Conservation (phyloP, 2,113 vertebrate species). For the Parus major region DNA sequence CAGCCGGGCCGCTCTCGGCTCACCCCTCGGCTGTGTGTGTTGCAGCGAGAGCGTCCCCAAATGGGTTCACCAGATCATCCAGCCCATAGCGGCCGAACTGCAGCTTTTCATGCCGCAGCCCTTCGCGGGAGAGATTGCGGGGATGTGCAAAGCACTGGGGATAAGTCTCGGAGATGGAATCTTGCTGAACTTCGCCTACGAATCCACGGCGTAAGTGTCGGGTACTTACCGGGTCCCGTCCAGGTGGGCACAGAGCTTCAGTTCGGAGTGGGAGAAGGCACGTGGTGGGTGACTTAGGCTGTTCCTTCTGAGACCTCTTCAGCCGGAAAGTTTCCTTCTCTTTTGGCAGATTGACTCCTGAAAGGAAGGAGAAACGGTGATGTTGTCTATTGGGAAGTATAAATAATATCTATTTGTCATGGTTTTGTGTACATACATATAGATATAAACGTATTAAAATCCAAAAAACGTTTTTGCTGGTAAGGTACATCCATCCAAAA, state of each 20-base stretch:
- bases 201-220: conserved; percentile 84
- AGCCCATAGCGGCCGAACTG: conserved; percentile 64
- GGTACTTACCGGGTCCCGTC: background rate
- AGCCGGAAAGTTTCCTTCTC: rapidly evolving
- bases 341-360: rapidly evolving
- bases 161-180: conserved; percentile 77
- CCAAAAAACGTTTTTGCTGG: rapidly evolving
- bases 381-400: background rate
- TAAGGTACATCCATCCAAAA: rapidly evolving
- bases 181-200: conserved; percentile 90
- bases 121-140: conserved; percentile 82
- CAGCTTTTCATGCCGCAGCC: conserved; percentile 78
- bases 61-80: conserved; percentile 81
- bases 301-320: rapidly evolving
- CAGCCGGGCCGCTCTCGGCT: background rate
- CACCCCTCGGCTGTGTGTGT: background rate
- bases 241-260: rapidly evolving
- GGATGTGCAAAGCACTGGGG: conserved; percentile 74
- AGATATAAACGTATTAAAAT: background rate
- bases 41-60: conserved; percentile 79
- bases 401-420: rapidly evolving
- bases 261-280: rapidly evolving
- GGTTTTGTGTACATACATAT: rapidly evolving
- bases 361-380: rapidly evolving
- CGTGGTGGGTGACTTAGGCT: rapidly evolving